Evolutionary conservation across 2,888 invertebrate species (phyloP), one percentile per base, ranked within the genome.

Genomic region (Leucoma salicis): DNA sequence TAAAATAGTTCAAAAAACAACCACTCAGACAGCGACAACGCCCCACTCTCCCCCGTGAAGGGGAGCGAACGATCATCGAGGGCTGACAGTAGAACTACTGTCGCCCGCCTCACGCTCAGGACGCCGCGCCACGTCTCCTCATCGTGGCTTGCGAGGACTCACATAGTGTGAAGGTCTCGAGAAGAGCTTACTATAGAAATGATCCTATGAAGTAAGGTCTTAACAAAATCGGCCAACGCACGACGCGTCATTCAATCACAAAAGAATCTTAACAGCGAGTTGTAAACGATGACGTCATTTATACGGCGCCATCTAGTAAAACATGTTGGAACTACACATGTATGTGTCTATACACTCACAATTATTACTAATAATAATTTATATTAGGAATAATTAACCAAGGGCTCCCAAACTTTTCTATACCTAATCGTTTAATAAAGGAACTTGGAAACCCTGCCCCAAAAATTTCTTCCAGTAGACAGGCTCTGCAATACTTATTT

Each of bases 121-220:
- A 52, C 44, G 31, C 57, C 57, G 57, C 63, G 61, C 67, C 63
- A 67, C 70, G n/a, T 48, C 61, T 68, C 72, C 32, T 73, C 72
- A 63, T 49, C 63, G 59, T 54, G 70, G 46, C 51, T 60, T 49
- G 49, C 48, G 46, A 32, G 43, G 38, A 59, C 64, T 59, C 62
- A 62, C 57, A 39, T 57, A 49, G 46, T 57, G 65, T 63, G 64
- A 57, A 53, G 46, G 57, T 63, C 61, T 63, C 60, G 59, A 49
- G 64, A 63, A 69, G 66, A 69, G 59, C 69, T 67, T 67, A 63
- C 69, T 67, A 67, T 65, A 66, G 63, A 67, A 66, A 64, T 70
- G 62, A 65, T 65, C 63, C 63, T 57, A 63, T 64, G 55, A 64
- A 62, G 57, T 58, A 59, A 67, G 57, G 58, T 63, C 67, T 65